These are phyloP conservation scores for Coturnix japonica DNA, from an alignment of 2,113 vertebrate species.

Conservation along the genomic window DNA sequence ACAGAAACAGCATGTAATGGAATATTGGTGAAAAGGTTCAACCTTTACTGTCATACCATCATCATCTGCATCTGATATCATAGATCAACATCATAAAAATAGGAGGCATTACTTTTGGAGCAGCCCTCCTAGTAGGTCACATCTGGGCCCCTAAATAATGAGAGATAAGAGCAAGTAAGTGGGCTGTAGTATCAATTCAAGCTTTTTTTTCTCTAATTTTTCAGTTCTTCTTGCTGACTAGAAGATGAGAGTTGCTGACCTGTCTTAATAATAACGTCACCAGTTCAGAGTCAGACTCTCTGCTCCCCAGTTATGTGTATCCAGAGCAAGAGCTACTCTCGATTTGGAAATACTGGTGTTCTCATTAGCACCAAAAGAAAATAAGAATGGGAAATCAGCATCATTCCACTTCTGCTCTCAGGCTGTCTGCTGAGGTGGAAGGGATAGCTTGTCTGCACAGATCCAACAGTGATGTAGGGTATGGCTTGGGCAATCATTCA, in stretches of 20 bases:
- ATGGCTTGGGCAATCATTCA: not conserved
- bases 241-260: not conserved
- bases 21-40: too few species aligned
- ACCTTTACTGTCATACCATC: too few species aligned
- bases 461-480: not conserved
- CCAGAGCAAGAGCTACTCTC: not conserved
- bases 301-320: not conserved
- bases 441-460: not conserved
- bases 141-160: not conserved
- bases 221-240: not conserved
- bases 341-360: not conserved
- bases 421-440: not conserved
- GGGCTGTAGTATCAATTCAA: not conserved
- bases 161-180: not conserved
- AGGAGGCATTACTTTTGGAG: too few species aligned
- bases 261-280: not conserved
- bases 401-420: not conserved
- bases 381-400: not conserved
- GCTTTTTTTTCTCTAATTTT: not conserved
- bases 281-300: not conserved
- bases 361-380: not conserved
- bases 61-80: too few species aligned
- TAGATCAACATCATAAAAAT: too few species aligned
- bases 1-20: too few species aligned
- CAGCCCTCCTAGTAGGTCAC: not conserved